These are phyloP conservation scores for Pogonomyrmex californicus DNA, from an alignment of 1,140 invertebrate genomes.

Conservation along the genomic window DNA sequence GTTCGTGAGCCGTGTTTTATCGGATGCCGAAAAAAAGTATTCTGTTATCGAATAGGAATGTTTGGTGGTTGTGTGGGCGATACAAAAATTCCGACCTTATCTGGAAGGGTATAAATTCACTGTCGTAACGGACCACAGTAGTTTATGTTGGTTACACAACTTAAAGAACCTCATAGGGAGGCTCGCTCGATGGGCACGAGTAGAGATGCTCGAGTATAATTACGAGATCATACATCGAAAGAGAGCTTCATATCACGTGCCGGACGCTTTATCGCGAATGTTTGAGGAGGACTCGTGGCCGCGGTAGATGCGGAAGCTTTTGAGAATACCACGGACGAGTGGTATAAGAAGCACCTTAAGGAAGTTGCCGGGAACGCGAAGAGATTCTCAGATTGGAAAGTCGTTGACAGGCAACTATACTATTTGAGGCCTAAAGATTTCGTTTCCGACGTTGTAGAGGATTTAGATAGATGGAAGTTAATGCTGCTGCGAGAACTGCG, in stretches of 20 bases:
- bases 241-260: background rate
- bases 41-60: background rate
- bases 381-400: too few species aligned
- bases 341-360: background rate
- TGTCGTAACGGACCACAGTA: background rate
- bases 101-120: background rate
- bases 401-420: too few species aligned
- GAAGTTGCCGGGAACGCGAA: background rate
- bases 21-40: background rate
- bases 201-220: background rate
- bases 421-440: too few species aligned
- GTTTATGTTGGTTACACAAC: background rate
- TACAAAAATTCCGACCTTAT: background rate
- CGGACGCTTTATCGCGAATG: background rate
- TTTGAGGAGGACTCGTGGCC: too few species aligned
- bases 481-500: background rate
- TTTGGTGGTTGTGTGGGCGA: background rate
- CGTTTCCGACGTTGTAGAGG: background rate
- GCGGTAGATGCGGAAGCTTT: too few species aligned
- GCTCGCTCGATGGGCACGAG: background rate
- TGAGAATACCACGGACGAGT: fast-evolving
- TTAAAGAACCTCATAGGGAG: background rate
- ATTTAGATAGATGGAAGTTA: background rate
- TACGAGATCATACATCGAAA: background rate
- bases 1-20: background rate